These are phyloP conservation scores for Upupa epops DNA, from an alignment of 2,113 vertebrate genomes.

Conservation along the genomic window DNA sequence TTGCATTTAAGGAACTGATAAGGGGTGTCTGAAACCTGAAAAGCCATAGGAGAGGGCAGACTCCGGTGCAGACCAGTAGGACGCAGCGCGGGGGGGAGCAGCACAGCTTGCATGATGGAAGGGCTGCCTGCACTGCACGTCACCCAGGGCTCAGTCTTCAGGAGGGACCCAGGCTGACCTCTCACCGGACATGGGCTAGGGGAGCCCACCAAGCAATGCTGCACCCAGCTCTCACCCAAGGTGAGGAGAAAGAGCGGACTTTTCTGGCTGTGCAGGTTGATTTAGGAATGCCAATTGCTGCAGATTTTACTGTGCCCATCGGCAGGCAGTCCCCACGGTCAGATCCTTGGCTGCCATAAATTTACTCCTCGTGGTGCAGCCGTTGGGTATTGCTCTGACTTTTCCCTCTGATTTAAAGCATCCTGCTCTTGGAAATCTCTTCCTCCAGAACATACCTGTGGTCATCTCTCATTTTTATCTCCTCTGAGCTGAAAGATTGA, in stretches of 20 bases:
- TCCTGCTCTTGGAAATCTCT: neutral
- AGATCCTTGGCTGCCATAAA: neutral
- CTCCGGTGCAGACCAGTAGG: neutral
- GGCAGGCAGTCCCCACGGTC: neutral
- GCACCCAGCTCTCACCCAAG: neutral
- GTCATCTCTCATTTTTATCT: neutral
- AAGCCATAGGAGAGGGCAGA: neutral
- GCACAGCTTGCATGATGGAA: neutral
- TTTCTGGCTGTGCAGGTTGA: neutral
- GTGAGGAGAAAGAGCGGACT: neutral
- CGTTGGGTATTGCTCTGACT: neutral
- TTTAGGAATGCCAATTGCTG: neutral
- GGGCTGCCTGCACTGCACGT: neutral
- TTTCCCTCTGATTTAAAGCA: neutral
- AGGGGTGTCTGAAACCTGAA: neutral
- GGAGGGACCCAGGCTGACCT: neutral
- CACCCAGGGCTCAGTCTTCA: neutral
- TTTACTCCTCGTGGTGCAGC: neutral
- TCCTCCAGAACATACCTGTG: neutral
- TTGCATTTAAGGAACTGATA: neutral
- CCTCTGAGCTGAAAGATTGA: neutral
- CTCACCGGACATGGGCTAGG: neutral
- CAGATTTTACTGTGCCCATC: rapidly evolving
- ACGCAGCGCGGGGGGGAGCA: neutral
- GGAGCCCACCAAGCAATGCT: neutral